These are phyloP conservation scores for Conus betulinus DNA, from an alignment of 1,140 invertebrate genomes.

Conservation along the genomic window DNA sequence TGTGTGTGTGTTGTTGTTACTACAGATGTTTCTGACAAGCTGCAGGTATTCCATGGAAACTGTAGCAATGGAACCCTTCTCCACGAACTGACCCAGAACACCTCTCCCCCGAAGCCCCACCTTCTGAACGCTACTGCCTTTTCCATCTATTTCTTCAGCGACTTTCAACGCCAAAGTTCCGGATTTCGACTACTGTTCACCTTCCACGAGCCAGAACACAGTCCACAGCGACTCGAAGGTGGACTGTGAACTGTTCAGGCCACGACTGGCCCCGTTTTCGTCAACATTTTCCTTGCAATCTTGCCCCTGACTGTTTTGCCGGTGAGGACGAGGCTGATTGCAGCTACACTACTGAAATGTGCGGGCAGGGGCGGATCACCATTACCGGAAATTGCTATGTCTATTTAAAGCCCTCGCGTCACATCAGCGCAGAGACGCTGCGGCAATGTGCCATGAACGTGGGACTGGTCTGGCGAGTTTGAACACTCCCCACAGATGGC, in stretches of 20 bases:
- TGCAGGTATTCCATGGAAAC: too few relatives aligned
- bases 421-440: not conserved
- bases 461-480: not conserved
- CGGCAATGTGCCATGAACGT: not conserved
- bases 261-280: not conserved
- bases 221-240: not conserved
- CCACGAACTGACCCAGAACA: not conserved
- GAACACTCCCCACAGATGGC: not conserved
- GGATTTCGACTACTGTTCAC: not conserved
- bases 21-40: too few relatives aligned
- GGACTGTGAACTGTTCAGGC: not conserved
- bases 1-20: too few relatives aligned
- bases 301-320: not conserved
- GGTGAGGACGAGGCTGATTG: conserved; percentile 4
- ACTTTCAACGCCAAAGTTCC: too few relatives aligned
- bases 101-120: not conserved
- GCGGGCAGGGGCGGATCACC: not conserved
- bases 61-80: too few relatives aligned
- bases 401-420: not conserved
- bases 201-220: not conserved
- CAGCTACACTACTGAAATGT: not conserved
- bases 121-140: not conserved
- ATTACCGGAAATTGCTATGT: not conserved
- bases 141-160: not conserved
- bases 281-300: not conserved